Conservation (phyloP, 1,140 invertebrate genomes). For the Lamellibrachia luymesi region DNA sequence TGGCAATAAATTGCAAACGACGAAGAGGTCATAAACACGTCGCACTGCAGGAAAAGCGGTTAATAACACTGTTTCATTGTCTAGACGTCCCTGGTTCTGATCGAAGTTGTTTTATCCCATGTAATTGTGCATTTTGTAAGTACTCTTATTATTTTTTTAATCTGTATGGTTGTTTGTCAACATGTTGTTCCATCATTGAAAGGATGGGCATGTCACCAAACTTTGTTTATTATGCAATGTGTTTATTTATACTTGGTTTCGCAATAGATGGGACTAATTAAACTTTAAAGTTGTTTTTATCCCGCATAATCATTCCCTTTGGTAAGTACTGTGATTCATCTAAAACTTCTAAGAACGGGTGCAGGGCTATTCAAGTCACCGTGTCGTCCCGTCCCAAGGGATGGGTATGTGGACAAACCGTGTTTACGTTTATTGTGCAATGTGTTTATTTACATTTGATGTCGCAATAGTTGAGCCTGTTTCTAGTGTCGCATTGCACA, state of each 20-base stretch:
- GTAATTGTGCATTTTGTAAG: background rate
- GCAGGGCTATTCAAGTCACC: background rate
- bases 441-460: background rate
- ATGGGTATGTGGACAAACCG: background rate
- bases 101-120: no score
- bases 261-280: background rate
- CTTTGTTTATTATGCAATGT: background rate
- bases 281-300: no score
- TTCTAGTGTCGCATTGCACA: background rate
- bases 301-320: no score
- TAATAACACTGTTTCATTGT: no score
- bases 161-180: background rate
- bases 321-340: no score
- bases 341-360: no score
- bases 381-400: background rate
- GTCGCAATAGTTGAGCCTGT: background rate
- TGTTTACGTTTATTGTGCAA: background rate
- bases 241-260: background rate
- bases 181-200: background rate
- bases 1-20: no score
- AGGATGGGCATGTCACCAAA: background rate
- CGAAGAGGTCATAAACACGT: no score
- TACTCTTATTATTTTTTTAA: background rate
- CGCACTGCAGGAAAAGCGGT: no score
- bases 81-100: no score